Percentiles rank a stretch among this genome's conserved stretches.
phyloP scores from a whole-genome alignment of 2,888 invertebrate genomes.

The Punctoribates punctum region DNA sequence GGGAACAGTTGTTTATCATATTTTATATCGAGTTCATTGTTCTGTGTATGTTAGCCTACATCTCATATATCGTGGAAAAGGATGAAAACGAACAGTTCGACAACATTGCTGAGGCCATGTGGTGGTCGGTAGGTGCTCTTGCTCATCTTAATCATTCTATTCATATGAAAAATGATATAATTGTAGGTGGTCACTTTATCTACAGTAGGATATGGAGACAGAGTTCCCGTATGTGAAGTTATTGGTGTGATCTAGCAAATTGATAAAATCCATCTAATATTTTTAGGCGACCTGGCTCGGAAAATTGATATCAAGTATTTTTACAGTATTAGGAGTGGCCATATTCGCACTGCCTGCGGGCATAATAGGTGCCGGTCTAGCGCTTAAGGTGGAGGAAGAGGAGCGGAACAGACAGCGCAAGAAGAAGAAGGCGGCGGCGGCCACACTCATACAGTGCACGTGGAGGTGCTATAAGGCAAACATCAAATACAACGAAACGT shows the following conservation, averaged over 20 bases:
- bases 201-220: constrained; percentile 40
- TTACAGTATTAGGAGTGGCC: constrained; percentile 40
- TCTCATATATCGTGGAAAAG: constrained; percentile 40
- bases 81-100: constrained; percentile 40
- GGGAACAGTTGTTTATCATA: constrained; percentile 41
- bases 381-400: constrained; percentile 40
- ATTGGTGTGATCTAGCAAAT: background rate
- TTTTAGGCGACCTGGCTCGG: constrained; percentile 35
- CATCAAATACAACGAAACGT: constrained; percentile 16
- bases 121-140: constrained; percentile 39
- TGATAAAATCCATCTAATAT: background rate
- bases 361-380: constrained; percentile 42
- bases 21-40: constrained; percentile 38
- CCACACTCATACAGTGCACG: constrained; percentile 37
- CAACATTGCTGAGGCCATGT: constrained; percentile 41
- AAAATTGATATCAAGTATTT: constrained; percentile 33
- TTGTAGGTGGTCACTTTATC: constrained; percentile 33
- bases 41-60: constrained; percentile 35
- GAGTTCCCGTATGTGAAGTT: constrained; percentile 8
- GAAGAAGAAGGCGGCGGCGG: constrained; percentile 38
- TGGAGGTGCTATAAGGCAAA: constrained; percentile 40
- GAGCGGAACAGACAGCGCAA: constrained; percentile 40
- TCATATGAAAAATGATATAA: background rate
- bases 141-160: background rate
- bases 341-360: constrained; percentile 42